Base-by-base conservation (phyloP, 37 sponge, comb jelly and placozoan genomes). In the Haliclona indistincta region DNA sequence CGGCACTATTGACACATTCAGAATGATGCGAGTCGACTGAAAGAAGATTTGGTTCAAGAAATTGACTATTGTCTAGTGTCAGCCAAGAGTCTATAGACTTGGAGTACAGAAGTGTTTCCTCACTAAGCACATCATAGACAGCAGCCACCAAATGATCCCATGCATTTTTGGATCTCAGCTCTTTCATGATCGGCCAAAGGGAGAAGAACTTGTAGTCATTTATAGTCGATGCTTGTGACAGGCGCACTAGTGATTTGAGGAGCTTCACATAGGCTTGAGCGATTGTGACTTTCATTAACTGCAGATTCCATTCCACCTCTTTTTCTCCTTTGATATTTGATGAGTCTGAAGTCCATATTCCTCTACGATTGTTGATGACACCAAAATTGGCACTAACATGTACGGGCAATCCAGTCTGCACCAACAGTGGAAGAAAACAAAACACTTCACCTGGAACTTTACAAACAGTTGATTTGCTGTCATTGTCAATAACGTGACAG, bases 321-420 rank as follows among this genome's bases (percentile, higher is more conserved):
- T 8, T 53, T 22, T 30, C 49, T 64, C 37, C 37, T 53, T 17
- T 11, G 33, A 30, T 20, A 15, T 25, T 70, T 30, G 61, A 26
- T 38, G 63, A 54, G 38, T 64, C 62, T 22, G 81, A 39, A 34
- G 70, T 19, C 55, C 74, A 52, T 17, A 81, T 62, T 11, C 74
- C 86, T 37, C 63, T 73, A 6, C 87, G 73, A 68, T 86, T 74
- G 26, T 23, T 70, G 15, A 37, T 38, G 23, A 86, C 80, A 32
- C 81, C 74, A 86, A 86, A 80, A 40, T 71, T 74, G 53, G 54
- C 53, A 40, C 73, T 86, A 19, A 86, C 68, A 64, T 86, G 87
- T 23, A 80, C 80, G 23, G 87, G 87, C 5, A 86, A 38, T 13
- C 82, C 82, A 45, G 66, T 72, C 20, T 63, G n/a, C 20, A 62